Evolutionary conservation across 1,140 invertebrate genomes (phyloP).

Genomic region (Sipha flava): DNA sequence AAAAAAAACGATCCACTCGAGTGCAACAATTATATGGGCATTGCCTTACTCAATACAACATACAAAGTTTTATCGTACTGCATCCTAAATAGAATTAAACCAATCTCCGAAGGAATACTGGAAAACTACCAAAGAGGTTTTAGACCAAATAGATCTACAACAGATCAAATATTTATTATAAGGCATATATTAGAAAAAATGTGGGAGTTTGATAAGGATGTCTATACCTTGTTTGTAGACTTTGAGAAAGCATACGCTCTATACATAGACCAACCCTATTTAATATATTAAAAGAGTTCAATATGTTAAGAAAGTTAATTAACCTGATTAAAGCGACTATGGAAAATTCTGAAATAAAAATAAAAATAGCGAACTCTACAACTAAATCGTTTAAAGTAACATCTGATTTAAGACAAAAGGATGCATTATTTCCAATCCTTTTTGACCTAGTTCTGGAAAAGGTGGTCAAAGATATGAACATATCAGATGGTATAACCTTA

Average conservation of each 20-base stretch:
- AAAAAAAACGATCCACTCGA: constrained; percentile 33
- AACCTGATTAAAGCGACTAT: background rate
- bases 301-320: constrained; percentile 26
- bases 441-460: too few relatives aligned
- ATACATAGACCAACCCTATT: constrained; percentile 7
- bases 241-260: constrained; percentile 33
- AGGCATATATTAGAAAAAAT: background rate
- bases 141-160: constrained; percentile 28
- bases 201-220: constrained; percentile 43
- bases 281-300: constrained; percentile 12
- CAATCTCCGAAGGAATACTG: constrained; percentile 24
- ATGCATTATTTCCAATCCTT: background rate
- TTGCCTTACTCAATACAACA: constrained; percentile 20
- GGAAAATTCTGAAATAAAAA: too few relatives aligned
- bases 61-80: constrained; percentile 33
- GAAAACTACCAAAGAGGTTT: constrained; percentile 33
- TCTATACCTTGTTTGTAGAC: constrained; percentile 45
- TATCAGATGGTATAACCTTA: background rate
- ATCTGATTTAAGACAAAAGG: background rate
- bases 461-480: background rate
- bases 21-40: constrained; percentile 34
- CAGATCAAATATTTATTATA: background rate
- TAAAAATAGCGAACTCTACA: background rate
- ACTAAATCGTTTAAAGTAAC: constrained; percentile 6
- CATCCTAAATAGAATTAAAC: constrained; percentile 14